These are phyloP conservation scores for Eupithecia exiguata DNA, from an alignment of 2,888 invertebrate genomes.

Conservation along the genomic window DNA sequence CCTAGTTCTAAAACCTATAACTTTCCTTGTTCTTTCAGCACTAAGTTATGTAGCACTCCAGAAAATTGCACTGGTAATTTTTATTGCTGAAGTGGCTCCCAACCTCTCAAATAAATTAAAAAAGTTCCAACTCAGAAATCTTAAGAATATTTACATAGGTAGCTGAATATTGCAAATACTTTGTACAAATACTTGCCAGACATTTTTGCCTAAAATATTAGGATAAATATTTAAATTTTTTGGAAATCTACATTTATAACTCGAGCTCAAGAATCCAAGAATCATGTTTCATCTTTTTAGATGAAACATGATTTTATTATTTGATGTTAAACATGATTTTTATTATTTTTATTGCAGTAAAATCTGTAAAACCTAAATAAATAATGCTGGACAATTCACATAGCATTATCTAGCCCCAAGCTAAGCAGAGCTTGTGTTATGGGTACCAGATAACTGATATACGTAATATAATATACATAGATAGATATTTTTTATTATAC, in stretches of 20 bases:
- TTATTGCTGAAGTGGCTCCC: constrained; percentile 5
- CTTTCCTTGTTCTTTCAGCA: not conserved
- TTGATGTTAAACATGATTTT: too few relatives aligned
- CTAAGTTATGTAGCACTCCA: constrained; percentile 7
- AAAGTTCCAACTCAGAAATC: too few relatives aligned
- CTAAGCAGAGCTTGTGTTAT: too few relatives aligned
- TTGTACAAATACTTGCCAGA: not conserved
- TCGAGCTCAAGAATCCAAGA: not conserved
- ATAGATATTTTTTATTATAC: too few relatives aligned
- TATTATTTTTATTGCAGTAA: too few relatives aligned
- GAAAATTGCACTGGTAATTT: not conserved
- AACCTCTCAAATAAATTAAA: constrained; percentile 5
- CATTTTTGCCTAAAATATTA: not conserved
- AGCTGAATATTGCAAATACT: constrained; percentile 4
- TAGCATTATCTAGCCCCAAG: too few relatives aligned
- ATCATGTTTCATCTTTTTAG: not conserved
- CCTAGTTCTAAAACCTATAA: constrained; percentile 1
- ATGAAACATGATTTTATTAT: too few relatives aligned
- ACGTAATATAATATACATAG: too few relatives aligned
- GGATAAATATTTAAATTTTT: not conserved
- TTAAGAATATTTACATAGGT: not conserved
- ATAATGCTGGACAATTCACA: too few relatives aligned
- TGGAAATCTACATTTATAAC: not conserved
- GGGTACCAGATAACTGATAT: too few relatives aligned
- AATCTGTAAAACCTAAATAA: not conserved